phyloP scores from a whole-genome alignment of 2,888 invertebrate genomes.

The Dascillus cervinus region DNA sequence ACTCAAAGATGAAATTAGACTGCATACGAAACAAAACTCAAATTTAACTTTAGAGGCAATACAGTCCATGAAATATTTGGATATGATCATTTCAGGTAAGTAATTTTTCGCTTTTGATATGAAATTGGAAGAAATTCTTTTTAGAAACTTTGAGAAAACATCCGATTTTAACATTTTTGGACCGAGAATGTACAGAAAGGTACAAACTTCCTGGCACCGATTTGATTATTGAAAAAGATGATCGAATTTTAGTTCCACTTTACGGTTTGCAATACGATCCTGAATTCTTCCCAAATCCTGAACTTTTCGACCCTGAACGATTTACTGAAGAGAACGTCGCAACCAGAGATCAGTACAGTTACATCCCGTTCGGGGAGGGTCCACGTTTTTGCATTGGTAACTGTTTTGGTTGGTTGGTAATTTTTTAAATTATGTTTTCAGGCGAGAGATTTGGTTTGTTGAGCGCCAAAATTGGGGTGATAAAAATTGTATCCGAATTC shows the following conservation, averaged over 20 bases:
- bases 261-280: conserved; percentile 34
- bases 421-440: too few species aligned
- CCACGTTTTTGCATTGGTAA: conserved; percentile 29
- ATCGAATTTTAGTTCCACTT: conserved; percentile 30
- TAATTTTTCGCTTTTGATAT: too few species aligned
- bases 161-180: conserved; percentile 15
- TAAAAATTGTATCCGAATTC: too few species aligned
- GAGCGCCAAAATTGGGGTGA: too few species aligned
- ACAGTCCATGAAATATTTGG: too few species aligned
- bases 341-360: conserved; percentile 22
- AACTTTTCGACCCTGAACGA: conserved; percentile 38
- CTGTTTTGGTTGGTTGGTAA: too few species aligned
- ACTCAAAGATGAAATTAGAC: too few species aligned
- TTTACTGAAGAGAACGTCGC: conserved; percentile 32
- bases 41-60: too few species aligned
- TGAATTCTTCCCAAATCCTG: conserved; percentile 36
- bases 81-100: too few species aligned
- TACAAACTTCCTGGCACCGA: conserved; percentile 21
- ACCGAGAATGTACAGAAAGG: conserved; percentile 23
- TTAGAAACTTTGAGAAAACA: conserved; percentile 20
- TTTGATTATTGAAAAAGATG: conserved; percentile 28
- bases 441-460: too few species aligned
- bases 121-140: too few species aligned
- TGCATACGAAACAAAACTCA: too few species aligned
- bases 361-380: conserved; percentile 29